Evolutionary conservation across 2,797 vertebrate species (phyloP), one percentile per base, ranked within the genome.

Genomic region (Sebastiscus albofasciatus): DNA sequence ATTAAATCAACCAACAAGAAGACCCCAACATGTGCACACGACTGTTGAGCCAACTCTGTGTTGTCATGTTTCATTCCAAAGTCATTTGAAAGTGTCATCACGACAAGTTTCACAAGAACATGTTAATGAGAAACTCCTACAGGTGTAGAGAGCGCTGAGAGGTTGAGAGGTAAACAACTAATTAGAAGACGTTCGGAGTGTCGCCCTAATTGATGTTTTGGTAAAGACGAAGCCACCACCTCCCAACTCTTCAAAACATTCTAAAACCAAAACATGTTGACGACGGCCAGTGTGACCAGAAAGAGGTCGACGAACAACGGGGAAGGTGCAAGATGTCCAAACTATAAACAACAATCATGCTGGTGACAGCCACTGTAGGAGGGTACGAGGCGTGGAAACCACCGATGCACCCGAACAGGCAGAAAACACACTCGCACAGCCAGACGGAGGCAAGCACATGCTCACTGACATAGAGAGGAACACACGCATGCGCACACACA

Each of bases 321-420:
- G 71, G 88, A 86, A 85, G 86, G 90, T 88, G 79, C 76, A 58
- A 86, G 80, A 86, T 87, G 91, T 92, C 92, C 91, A 79, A 92
- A 92, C 85, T 81, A 89, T 87, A 89, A 93, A 93, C 90, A 90
- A 89, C 90, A 85, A 90, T 80, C 88, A 83, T 8, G 52, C 33
- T 1, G 46, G 55, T 87, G 93, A 93, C 82, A 87, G 92, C 84
- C 52, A 24, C 58, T 33, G 69, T 22, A 68, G 36, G 90, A 83
- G 72, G 77, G 80, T 56, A 64, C 20, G 27, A 82, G 79, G 76
- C 76, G 69, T 68, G n/a, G 87, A 88, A 87, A 81, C 78, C 66
- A 84, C 58, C 67, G 80, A 84, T 65, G 81, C 90, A 87, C 90
- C 78, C 81, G 84, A 80, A 79, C 58, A 62, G 59, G 56, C 65